phyloP scores from a whole-genome alignment of 2,797 vertebrate genomes.

The Lacerta bilineata region DNA sequence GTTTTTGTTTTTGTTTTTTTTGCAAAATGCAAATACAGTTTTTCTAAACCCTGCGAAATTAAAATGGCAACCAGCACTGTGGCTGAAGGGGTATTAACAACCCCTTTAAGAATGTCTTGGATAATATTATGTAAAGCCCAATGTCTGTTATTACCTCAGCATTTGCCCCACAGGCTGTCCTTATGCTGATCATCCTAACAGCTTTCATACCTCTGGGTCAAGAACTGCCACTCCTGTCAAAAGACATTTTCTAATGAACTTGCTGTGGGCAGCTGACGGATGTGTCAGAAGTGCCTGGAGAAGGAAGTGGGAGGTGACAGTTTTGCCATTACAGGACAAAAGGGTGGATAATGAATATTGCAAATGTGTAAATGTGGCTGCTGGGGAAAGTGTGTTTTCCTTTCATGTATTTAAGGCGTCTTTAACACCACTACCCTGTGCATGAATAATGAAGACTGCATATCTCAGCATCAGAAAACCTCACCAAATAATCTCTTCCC shows the following conservation, averaged over 20 bases:
- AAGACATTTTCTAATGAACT: conserved; percentile 50
- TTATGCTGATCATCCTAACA: not conserved
- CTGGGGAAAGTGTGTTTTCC: conserved; percentile 46
- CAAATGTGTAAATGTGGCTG: conserved; percentile 17
- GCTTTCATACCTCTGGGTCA: not conserved
- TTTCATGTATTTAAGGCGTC: not conserved
- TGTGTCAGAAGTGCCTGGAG: conserved; percentile 47
- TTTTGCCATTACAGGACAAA: conserved; percentile 42
- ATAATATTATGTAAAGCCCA: not conserved
- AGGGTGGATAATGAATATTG: conserved; percentile 40
- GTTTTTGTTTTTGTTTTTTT: too few species aligned
- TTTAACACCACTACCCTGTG: too few species aligned
- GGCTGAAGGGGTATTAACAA: conserved; percentile 16
- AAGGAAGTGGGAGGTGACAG: conserved; percentile 40
- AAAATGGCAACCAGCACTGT: not conserved
- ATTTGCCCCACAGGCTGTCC: not conserved
- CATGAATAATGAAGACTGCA: not conserved
- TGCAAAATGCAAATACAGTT: not conserved
- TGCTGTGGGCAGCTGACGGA: conserved; percentile 56
- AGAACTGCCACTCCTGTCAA: conserved; percentile 45
- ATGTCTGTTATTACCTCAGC: conserved; percentile 18
- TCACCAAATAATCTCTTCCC: not conserved
- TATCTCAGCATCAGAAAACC: not conserved
- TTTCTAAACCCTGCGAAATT: not conserved
- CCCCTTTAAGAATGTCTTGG: conserved; percentile 23